Percentiles rank a stretch among this genome's conserved stretches.
Conservation (phyloP, 2,113 vertebrate species). For the Polypterus bichir region DNA sequence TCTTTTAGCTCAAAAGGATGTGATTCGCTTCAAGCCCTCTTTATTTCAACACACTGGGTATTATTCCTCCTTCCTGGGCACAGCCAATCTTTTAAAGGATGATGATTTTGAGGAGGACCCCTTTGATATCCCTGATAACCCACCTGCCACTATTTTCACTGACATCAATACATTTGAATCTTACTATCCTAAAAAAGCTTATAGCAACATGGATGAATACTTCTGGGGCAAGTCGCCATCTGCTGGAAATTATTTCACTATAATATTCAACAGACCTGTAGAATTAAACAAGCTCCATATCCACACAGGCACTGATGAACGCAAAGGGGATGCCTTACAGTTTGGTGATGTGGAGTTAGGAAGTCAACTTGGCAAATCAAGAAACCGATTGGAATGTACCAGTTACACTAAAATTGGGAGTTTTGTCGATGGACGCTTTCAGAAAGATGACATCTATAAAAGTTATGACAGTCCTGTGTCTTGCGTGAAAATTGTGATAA, state of each 20-base stretch:
- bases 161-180: conserved; percentile 37
- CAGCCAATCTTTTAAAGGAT: conserved; percentile 50
- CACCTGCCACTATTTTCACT: conserved; percentile 40
- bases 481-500: conserved; percentile 58
- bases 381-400: conserved; percentile 28
- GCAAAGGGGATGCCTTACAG: conserved; percentile 28
- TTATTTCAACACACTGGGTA: conserved; percentile 63
- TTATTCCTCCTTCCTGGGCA: conserved; percentile 55
- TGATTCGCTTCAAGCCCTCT: conserved; percentile 57
- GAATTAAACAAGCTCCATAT: conserved; percentile 39
- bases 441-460: conserved; percentile 35
- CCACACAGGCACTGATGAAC: conserved; percentile 37
- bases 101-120: conserved; percentile 38
- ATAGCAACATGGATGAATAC: conserved; percentile 31
- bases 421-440: conserved; percentile 48
- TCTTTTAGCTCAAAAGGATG: conserved; percentile 52
- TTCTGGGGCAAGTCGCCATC: conserved; percentile 53
- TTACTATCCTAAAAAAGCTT: conserved; percentile 45
- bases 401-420: conserved; percentile 40
- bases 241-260: conserved; percentile 43
- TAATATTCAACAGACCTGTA: conserved; percentile 40
- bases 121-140: conserved; percentile 43
- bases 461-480: conserved; percentile 16
- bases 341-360: conserved; percentile 57
- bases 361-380: background rate